Evolutionary conservation across 1,140 invertebrate species (phyloP).

Genomic region (Potamilus streckersoni): DNA sequence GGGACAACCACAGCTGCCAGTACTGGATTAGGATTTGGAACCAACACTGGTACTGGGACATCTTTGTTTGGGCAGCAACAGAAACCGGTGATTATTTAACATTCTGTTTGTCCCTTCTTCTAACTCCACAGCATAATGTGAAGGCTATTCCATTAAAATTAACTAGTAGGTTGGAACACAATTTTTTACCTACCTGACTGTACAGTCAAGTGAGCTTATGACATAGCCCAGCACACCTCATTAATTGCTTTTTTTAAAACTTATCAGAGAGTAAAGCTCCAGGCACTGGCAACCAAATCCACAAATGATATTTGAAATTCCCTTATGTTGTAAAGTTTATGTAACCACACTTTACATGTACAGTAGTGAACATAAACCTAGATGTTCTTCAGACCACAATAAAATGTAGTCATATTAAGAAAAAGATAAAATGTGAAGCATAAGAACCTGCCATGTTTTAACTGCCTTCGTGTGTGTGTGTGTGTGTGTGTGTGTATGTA

Average conservation of each 20-base stretch:
- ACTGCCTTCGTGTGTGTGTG: no score
- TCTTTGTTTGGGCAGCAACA: conserved; percentile 53
- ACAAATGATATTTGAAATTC: no score
- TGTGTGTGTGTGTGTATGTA: no score
- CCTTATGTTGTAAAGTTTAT: no score
- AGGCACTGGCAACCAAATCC: no score
- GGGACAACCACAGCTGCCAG: conserved; percentile 42
- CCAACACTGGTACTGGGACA: conserved; percentile 39
- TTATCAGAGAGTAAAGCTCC: no score
- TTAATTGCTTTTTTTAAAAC: not conserved
- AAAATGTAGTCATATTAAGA: no score
- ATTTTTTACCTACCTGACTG: not conserved
- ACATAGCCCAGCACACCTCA: conserved; percentile 5
- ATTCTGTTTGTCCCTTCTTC: not conserved
- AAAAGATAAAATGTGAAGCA: no score
- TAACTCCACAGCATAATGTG: not conserved
- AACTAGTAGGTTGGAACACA: not conserved
- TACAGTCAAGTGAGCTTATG: not conserved
- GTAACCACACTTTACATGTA: no score
- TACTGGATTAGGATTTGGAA: conserved; percentile 59
- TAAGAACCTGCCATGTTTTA: no score
- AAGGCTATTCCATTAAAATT: conserved; percentile 22
- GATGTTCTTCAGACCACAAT: no score
- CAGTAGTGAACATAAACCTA: no score
- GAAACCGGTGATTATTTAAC: conserved; percentile 34